Base-by-base conservation (phyloP, 2,113 vertebrate genomes). In the Colius striatus region DNA sequence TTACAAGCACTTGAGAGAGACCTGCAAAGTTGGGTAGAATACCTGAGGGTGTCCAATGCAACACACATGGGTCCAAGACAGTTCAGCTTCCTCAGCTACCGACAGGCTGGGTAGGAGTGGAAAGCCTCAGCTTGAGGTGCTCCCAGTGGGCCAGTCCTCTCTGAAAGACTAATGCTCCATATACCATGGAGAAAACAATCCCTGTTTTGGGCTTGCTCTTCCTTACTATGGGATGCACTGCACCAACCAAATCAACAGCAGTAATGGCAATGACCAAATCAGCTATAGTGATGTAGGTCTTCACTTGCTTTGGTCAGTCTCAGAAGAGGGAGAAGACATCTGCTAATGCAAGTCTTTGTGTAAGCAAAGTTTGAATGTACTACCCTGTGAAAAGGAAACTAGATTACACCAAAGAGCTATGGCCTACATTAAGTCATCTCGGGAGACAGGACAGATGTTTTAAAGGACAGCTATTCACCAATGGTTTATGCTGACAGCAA, bases 161-260 rank as follows among this genome's bases (percentile, higher is more conserved):
- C 32, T 29, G 38, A 32, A 73, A 70, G 23, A 41, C 19, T 23
- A 23, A 47, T 14, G 54, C 3, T 30, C 5, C 43, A 30, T 32
- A 30, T 32, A 7, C 23, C 1, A 0, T 2, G 11, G 15, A n/a
- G 65, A 71, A 57, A 66, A 4, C 14, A 65, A 10, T 0, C 0
- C 30, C 30, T 48, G 26, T 83, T 53, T 36, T 66, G 30, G 55
- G 16, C 18, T 82, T 3, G 1, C 0, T 1, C 36, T 66, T 10
- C 51, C 22, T 66, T 34, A 18, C 47, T 11, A 1, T 7, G n/a
- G 51, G 29, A 53, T 25, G 27, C 26, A 53, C 26, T 14, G 58
- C 29, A 27, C 11, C 65, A 57, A 1, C 61, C 22, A 41, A 53
- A 9, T 5, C 10, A 61, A 6, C n/a, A 60, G 1, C 30, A 63